Base-by-base conservation (phyloP, 2,113 vertebrate genomes). In the Cairina moschata region DNA sequence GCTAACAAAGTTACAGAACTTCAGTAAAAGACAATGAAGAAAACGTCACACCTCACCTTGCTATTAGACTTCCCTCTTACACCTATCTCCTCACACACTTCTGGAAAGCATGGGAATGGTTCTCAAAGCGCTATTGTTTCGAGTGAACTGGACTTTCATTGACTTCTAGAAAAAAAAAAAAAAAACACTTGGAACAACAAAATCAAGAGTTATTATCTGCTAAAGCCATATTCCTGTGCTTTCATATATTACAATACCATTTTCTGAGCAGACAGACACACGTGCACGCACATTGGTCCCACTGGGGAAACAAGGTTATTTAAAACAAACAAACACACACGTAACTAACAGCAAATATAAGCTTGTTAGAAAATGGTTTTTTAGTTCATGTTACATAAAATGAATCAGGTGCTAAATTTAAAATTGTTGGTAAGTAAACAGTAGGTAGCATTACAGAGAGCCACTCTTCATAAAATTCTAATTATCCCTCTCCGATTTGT, bases 401-500 rank as follows among this genome's bases (percentile, higher is more conserved):
- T 40, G 69, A 69, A 93, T 82, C 73, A 58, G 77, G 88, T 89
- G 69, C 83, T 86, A 84, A 75, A 91, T 72, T 74, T 84, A 83
- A 94, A 96, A 73, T 78, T 36, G 65, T 75, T 91, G 83, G 26
- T 92, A 78, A 86, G 86, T 84, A 92, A 95, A 91, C 68, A 86
- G 65, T 40, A 96, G 77, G 77, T 68, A 93, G 68, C 54, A 92
- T 75, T 88, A 86, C 5, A 94, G 68, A 93, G 67, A 95, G 60
- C 52, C 68, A 90, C 83, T 88, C 87, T 91, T 91, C 85, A 93
- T 91, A 91, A 86, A 93, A 94, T 91, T 77, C 90, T 95, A 93
- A 95, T 96, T 88, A 94, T 90, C 60, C 88, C 79, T 83, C 79
- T 93, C 87, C 68, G 73, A 38, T 93, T 92, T 90, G 82, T 85